Evolutionary conservation across 2,888 invertebrate genomes (phyloP), one percentile per base, ranked within the genome.

Genomic region (Amblyteles armatorius): DNA sequence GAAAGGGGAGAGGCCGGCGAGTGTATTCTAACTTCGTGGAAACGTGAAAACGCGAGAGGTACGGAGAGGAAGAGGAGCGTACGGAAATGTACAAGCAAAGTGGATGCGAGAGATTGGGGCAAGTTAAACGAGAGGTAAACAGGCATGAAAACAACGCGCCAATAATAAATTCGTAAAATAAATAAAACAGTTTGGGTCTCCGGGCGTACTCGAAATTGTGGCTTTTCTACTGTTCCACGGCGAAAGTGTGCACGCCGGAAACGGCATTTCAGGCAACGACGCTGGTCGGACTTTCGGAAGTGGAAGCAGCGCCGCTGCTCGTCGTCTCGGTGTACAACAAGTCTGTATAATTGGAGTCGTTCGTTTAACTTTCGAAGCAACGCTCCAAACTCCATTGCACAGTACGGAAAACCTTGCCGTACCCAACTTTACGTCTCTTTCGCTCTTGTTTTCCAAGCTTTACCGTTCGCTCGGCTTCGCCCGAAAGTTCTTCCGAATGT

Each of bases 131-230:
- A 83, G 68, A 48, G 79, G 74, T 79, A 71, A 83, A 83, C 71
- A 76, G 36, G 85, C 87, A 87, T 87, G 79, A 86, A 85, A 89
- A 90, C 88, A 88, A 89, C 87, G 87, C 87, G 89, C 89, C 89
- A 90, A 91, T 92, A 90, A 91, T 90, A 91, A 91, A 92, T 92
- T 91, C 88, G 90, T 87, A 90, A 91, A 91, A 91, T 90, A 92
- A 92, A 92, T 91, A 91, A 48, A 89, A 77, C 77, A 67, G 86
- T 84, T 79, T 76, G 63, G 48, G 60, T 57, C n/a, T 60, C n/a
- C 44, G 44, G 57, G 57, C 16, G 67, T 44, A 57, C 76, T 26
- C 26, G 77, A 52, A 78, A 78, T 73, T 50, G 68, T 44, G 69
- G 29, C 71, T 79, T 73, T 71, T 19, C 36, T 33, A 69, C 63